Evolutionary conservation across 2,797 vertebrate genomes (phyloP), one percentile per base, ranked within the genome.

Genomic region (Acomys russatus): DNA sequence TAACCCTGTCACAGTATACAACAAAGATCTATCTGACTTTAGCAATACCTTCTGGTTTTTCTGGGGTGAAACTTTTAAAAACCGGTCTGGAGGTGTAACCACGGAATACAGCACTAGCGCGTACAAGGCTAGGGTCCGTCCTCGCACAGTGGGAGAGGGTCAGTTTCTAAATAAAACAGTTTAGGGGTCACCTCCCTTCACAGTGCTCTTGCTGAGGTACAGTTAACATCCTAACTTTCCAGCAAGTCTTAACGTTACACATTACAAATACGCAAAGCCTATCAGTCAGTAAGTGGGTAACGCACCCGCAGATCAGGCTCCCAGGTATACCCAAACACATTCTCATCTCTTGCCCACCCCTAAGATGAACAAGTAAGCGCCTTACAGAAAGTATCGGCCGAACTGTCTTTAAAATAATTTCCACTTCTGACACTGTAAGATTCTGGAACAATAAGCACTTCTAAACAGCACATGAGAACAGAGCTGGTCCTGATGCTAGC

Each of bases 401-500:
- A 59, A 54, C 84, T 92, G 92, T 80, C 82, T 92, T 92, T 90
- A 86, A 87, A 93, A 92, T 76, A 63, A 64, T 76, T 96, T 91
- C 59, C 28, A 95, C 64, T 79, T 38, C 64, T 96, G 49, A 95
- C 79, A 90, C 56, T 88, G 15, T 74, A 93, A 91, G 54, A 94
- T 64, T 92, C 74, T 83, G 49, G 54, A 18, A 73, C 71, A 91
- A 61, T 14, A 10, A 78, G 30, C 35, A 95, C 68, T 80, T 90
- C 66, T 84, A 82, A 85, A 90, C 93, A 83, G 51, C 84, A 79
- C 80, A 71, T 54, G 9, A 33, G 28, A 59, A 70, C 76, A 91
- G 44, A 18, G 64, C 11, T 70, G 63, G 49, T 70, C 49, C 25
- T 71, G 64, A 10, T 49, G 7, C 23, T 3, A n/a, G 12, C 51